Conservation (phyloP, 2,113 vertebrate genomes). For the Platysteira castanea region DNA sequence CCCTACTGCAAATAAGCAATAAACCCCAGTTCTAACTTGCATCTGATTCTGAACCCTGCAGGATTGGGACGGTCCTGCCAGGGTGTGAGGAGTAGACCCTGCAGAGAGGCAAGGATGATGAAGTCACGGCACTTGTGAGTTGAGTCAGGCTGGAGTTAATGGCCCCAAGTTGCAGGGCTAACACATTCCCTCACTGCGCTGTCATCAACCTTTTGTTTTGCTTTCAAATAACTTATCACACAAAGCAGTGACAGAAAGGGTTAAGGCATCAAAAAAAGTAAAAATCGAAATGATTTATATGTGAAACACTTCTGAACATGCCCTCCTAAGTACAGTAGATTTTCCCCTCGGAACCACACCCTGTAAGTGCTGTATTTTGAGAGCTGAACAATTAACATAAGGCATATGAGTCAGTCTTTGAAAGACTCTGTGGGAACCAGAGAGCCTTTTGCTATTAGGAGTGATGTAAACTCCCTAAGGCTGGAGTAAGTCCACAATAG, state of each 20-base stretch:
- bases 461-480: slow-evolving; percentile 85
- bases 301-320: slow-evolving; percentile 83
- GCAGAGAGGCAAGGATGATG: not conserved
- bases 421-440: slow-evolving; percentile 88
- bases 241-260: slow-evolving; percentile 30
- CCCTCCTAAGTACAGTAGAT: slow-evolving; percentile 80
- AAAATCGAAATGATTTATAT: slow-evolving; percentile 74
- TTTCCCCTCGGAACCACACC: slow-evolving; percentile 79
- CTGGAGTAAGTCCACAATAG: slow-evolving; percentile 80
- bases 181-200: not conserved
- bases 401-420: slow-evolving; percentile 84
- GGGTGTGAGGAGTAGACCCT: not conserved
- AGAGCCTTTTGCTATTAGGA: slow-evolving; percentile 81
- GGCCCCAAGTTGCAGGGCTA: not conserved
- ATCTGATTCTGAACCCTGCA: fast-evolving
- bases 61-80: fast-evolving
- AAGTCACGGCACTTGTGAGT: not conserved
- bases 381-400: slow-evolving; percentile 87
- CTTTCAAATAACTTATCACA: slow-evolving; percentile 8
- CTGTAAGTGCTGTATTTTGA: slow-evolving; percentile 81
- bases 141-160: not conserved
- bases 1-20: not conserved
- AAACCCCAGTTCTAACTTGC: not conserved
- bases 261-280: slow-evolving; percentile 56
- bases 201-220: not conserved